Conservation (phyloP, 2,113 vertebrate genomes). For the Hymenochirus boettgeri region DNA sequence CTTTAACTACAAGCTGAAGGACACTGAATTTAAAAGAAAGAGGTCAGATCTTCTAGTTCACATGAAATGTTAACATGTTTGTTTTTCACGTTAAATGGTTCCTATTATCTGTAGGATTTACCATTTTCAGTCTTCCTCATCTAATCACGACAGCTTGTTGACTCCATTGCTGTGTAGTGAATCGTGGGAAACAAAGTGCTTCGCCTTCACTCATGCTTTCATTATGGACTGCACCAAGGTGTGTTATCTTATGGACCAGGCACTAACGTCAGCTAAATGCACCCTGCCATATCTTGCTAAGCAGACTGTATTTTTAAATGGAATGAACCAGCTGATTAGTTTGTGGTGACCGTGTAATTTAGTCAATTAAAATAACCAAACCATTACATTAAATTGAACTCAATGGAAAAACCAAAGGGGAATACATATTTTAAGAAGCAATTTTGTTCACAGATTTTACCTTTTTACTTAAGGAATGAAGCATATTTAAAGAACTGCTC, state of each 20-base stretch:
- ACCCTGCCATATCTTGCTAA: neutral
- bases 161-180: neutral
- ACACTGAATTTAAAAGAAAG: neutral
- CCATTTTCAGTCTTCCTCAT: neutral
- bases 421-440: neutral
- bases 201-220: too few relatives aligned
- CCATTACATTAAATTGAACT: neutral
- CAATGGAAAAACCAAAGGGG: too few relatives aligned
- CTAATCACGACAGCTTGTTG: neutral
- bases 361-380: neutral
- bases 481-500: constrained; percentile 26
- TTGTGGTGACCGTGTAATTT: neutral
- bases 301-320: neutral
- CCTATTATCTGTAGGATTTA: neutral
- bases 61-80: neutral
- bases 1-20: neutral
- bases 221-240: too few relatives aligned
- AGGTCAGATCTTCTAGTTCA: neutral
- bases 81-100: neutral
- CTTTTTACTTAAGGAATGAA: constrained; percentile 34
- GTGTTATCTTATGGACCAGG: neutral
- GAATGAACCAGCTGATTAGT: neutral
- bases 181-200: neutral
- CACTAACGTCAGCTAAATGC: neutral
- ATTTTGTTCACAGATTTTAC: constrained; percentile 14